These are phyloP conservation scores for Coenobita brevimanus DNA, from an alignment of 1,140 invertebrate genomes.

Conservation along the genomic window DNA sequence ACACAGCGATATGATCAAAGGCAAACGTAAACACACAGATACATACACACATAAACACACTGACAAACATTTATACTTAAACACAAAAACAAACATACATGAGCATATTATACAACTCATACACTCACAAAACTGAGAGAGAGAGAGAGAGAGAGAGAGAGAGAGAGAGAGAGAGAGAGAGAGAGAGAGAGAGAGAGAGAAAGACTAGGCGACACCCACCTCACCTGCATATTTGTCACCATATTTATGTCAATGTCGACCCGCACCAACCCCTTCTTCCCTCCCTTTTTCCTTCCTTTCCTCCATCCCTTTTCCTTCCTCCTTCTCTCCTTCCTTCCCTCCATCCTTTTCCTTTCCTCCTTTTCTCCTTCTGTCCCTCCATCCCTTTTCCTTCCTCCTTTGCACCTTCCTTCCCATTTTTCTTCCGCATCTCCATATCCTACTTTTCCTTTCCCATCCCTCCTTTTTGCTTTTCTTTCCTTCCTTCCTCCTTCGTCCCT, in stretches of 20 bases:
- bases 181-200: neutral
- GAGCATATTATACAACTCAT: neutral
- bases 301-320: neutral
- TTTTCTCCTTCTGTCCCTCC: no score
- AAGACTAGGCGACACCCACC: neutral
- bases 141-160: neutral
- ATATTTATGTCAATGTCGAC: constrained; percentile 5
- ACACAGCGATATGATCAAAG: no score
- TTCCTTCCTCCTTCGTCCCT: no score
- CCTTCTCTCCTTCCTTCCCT: neutral
- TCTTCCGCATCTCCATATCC: no score
- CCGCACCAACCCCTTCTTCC: neutral
- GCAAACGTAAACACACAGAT: constrained; percentile 2
- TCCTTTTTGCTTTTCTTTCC: neutral
- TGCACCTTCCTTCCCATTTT: neutral
- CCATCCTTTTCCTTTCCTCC: neutral
- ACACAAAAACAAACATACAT: neutral
- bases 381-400: neutral
- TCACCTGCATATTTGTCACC: constrained; percentile 26
- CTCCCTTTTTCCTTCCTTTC: neutral
- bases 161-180: neutral
- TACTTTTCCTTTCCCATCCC: no score
- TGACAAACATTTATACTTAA: neutral
- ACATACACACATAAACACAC: constrained; percentile 26
- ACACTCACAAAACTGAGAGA: no score